Base-by-base conservation (phyloP, 2,888 invertebrate species). In the Pristionchus entomophagus region DNA sequence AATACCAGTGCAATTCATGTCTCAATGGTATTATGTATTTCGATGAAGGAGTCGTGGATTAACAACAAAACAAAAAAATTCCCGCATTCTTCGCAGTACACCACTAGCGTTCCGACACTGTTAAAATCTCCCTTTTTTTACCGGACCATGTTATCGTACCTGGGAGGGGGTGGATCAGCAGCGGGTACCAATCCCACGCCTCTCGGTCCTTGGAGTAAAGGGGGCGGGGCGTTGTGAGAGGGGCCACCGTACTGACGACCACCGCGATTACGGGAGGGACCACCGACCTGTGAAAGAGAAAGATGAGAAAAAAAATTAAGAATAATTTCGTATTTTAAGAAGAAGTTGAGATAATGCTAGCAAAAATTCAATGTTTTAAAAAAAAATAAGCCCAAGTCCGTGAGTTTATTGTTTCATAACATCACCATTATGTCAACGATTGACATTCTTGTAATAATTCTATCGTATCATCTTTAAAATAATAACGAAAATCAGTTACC, bases 121-220 rank as follows among this genome's bases (percentile, higher is more conserved):
- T n/a, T n/a, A n/a, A n/a, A n/a, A n/a, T n/a, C n/a, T n/a, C n/a
- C n/a, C n/a, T n/a, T n/a, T n/a, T n/a, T n/a, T n/a, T n/a, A n/a
- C n/a, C n/a, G n/a, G n/a, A n/a, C n/a, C n/a, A n/a, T 65, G 12
- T n/a, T 29, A 12, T 8, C n/a, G 29, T 32, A 82, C 82, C 82
- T 56, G 6, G 82, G 82, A 22, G n/a, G 56, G 19, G 82, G 59
- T 56, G 51, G 51, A 22, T 80, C 78, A 19, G 49, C 32, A 22
- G 82, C 82, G 6, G 82, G 82, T 12, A 82, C 59, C 26, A 82
- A 51, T 26, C 82, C 82, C 17, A 82, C 82, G 6, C 82, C 82
- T 29, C 45, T 45, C 49, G 82, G 82, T 35, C 56, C 82, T 19
- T 82, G 82, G 29, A 41, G 80, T 6, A 51, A 32, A 2, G 80